These are phyloP conservation scores for Protaetia brevitarsis DNA, from an alignment of 1,140 invertebrate genomes.

Conservation along the genomic window DNA sequence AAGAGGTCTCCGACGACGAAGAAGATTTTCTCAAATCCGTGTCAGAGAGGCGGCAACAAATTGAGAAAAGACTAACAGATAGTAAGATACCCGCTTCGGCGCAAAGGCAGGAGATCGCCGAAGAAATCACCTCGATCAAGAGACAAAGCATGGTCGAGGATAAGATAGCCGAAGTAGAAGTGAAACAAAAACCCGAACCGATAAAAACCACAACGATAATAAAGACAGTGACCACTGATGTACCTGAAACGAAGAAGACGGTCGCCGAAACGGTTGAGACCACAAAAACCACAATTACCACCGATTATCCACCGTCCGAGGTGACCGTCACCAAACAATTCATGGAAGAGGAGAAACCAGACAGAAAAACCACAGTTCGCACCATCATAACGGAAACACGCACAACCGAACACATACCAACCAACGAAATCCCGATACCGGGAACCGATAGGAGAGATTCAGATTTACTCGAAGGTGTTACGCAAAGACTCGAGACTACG, in stretches of 20 bases:
- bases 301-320: constrained; percentile 28
- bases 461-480: constrained; percentile 49
- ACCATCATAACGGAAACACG: constrained; percentile 30
- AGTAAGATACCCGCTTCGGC: constrained; percentile 64
- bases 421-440: constrained; percentile 13
- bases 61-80: constrained; percentile 65
- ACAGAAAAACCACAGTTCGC: constrained; percentile 28
- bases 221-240: constrained; percentile 30
- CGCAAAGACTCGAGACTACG: constrained; percentile 46
- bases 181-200: constrained; percentile 50
- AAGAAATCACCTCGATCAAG: constrained; percentile 68
- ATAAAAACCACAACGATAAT: constrained; percentile 33
- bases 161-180: constrained; percentile 56
- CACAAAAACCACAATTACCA: constrained; percentile 37
- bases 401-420: constrained; percentile 30
- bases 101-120: constrained; percentile 64
- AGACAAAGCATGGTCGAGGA: constrained; percentile 61
- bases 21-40: constrained; percentile 64
- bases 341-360: constrained; percentile 26
- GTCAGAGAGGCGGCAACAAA: constrained; percentile 66
- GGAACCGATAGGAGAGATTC: constrained; percentile 42
- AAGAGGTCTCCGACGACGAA: constrained; percentile 62
- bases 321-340: constrained; percentile 23
- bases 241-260: constrained; percentile 26
- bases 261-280: constrained; percentile 35